Evolutionary conservation across 1,140 invertebrate genomes (phyloP).

Genomic region (Neelides sp.): DNA sequence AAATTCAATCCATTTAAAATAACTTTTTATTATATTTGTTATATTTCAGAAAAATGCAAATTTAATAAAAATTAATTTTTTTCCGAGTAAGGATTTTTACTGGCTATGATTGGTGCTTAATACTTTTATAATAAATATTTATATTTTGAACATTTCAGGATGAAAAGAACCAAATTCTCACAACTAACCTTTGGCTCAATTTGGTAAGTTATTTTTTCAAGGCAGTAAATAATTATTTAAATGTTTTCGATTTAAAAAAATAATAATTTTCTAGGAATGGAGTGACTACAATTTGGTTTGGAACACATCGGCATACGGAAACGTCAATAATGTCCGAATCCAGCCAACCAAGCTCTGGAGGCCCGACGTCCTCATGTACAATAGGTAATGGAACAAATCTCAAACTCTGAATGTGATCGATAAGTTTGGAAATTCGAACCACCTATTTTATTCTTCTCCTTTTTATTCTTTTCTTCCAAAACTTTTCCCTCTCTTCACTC

Average conservation of each 20-base stretch:
- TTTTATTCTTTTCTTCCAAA: no score
- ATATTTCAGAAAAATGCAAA: no score
- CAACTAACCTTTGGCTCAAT: slow-evolving; percentile 91
- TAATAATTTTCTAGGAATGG: slow-evolving; percentile 66
- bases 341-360: slow-evolving; percentile 93
- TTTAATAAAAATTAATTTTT: no score
- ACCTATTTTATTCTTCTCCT: no score
- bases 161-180: slow-evolving; percentile 82
- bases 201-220: slow-evolving; percentile 62
- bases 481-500: no score
- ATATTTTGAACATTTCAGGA: no score
- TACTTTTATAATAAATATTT: no score
- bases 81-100: no score
- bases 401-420: not conserved
- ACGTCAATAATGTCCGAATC: slow-evolving; percentile 82
- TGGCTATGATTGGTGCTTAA: no score
- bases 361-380: slow-evolving; percentile 96
- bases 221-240: not conserved
- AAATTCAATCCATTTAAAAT: no score
- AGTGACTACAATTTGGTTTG: slow-evolving; percentile 91
- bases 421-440: slow-evolving; percentile 2
- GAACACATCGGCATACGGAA: slow-evolving; percentile 87
- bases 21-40: no score
- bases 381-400: slow-evolving; percentile 56
- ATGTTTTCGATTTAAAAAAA: not conserved